Evolutionary conservation across 2,113 vertebrate species (phyloP), one percentile per base, ranked within the genome.

Genomic region (Peromyscus californicus): DNA sequence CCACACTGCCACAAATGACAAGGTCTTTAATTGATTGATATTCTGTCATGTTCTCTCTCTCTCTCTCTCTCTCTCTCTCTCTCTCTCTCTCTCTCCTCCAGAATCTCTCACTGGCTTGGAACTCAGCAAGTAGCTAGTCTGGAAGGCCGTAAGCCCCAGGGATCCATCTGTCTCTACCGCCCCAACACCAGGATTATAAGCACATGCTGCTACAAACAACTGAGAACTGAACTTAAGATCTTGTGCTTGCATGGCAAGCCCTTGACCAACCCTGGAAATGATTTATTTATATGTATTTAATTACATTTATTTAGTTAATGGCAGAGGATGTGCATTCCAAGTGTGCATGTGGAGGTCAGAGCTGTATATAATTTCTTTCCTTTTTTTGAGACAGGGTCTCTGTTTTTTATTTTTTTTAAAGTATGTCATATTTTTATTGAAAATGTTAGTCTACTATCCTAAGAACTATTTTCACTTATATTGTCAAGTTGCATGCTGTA

Each of bases 371-470:
- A 45, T 85, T 90, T 65, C 31, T 45, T 76, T 17, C 48, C 33
- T 36, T 59, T 82, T 6, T 80, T 80, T 36, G 51, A 82, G 31
- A 59, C 48, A 36, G 78, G 3, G 1, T 36, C 31, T 80, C 16
- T 51, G 3, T 65, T 67, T 67, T 69, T 69, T 16, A 33, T 39
- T 61, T 65, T 92, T 94, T 89, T 95, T 36, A 45, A 89, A 94
- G 26, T 48, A 84, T 69, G 6, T 67, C 51, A 24, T 72, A 72
- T 85, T 96, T 96, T 97, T 97, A 97, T 94, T 94, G 39, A 48
- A 85, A 92, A 67, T 39, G 3, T 45, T 6, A 48, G 8, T 76
- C 79, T 89, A 93, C 12, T 70, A 76, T 22, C 39, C 61, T 90
- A 61, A 16, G 8, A 92, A 84, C 5, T 36, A 80, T 59, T 94